Evolutionary conservation across 64 coral and sea anemone species (phyloP), one percentile per base, ranked within the genome.

Genomic region (Montipora cactus): DNA sequence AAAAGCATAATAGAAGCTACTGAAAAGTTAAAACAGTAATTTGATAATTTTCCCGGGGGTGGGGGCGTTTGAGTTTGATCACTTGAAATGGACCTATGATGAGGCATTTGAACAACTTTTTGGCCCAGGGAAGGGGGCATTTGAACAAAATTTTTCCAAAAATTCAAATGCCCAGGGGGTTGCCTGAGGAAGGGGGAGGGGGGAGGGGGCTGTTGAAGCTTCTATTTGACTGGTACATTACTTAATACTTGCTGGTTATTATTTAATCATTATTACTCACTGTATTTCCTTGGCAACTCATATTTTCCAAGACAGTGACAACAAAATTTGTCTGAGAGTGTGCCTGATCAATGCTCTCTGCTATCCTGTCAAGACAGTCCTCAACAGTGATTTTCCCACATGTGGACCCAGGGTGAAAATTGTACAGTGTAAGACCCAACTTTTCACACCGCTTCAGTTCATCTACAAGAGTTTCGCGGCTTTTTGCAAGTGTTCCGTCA

Each of bases 341-440:
- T 20, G 94, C 97, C 50, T 89, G 74, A 79, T 98, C 92, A 9
- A 98, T 96, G 79, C 97, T 98, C 50, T 96, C 97, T 20, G 94
- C 97, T 91, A 98, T 98, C 58, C 48, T 94, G 7, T 83, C 78
- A 50, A 98, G 52, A 49, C 88, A 92, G 47, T 98, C 89, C 16
- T 94, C 91, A 11, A 98, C 91, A 37, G 91, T 87, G 2, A 98
- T 94, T 47, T 98, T 98, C 15, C 97, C 94, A 94, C 92, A 94
- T 1, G 97, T 98, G 15, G 97, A 98, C 5, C 97, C 97, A 46
- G 97, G 97, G 49, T 98, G 97, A 78, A 98, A 98, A 68, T 98
- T 98, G 77, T 98, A 98, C 59, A 98, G 25, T n/a, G 59, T 69
- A 8, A 98, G 79, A 11, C 97, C 97, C 47, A 98, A 84, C 46